A percentile compares a stretch with the other conserved stretches of the same genome.
These are phyloP conservation scores for Delia radicum DNA, from an alignment of 1,140 invertebrate genomes.

Conservation along the genomic window DNA sequence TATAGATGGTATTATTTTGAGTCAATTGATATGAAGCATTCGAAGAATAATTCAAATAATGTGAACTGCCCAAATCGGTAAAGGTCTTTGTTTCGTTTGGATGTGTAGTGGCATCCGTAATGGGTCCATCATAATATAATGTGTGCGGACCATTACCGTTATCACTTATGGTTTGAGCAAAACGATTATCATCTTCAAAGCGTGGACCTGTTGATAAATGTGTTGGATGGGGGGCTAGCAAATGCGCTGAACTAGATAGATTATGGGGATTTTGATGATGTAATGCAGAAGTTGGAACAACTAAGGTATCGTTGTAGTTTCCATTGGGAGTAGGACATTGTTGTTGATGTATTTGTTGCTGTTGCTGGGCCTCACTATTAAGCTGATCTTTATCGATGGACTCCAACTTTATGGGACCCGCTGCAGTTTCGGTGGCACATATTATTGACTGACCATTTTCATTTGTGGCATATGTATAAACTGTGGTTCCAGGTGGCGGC, in stretches of 20 bases:
- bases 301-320: conserved; percentile 41
- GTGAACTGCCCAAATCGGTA: conserved; percentile 43
- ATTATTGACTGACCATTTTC: conserved; percentile 38
- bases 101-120: conserved; percentile 38
- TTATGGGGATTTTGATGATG: conserved; percentile 41
- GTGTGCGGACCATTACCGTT: conserved; percentile 35
- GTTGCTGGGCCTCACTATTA: conserved; percentile 27
- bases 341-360: conserved; percentile 40
- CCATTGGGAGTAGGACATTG: conserved; percentile 49
- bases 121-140: conserved; percentile 43
- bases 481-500: conserved; percentile 37
- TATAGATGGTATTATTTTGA: conserved; percentile 45
- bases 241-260: conserved; percentile 21
- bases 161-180: conserved; percentile 33
- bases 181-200: conserved; percentile 33
- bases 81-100: conserved; percentile 49
- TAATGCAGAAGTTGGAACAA: conserved; percentile 41
- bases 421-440: conserved; percentile 43
- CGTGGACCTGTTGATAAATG: conserved; percentile 18
- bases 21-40: conserved; percentile 37
- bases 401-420: conserved; percentile 45
- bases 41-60: conserved; percentile 36
- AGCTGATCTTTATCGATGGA: conserved; percentile 43
- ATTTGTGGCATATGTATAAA: conserved; percentile 38
- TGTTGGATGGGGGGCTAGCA: conserved; percentile 29